Base-by-base conservation (phyloP, 2,888 invertebrate species). In the Cacoxenus indagator region DNA sequence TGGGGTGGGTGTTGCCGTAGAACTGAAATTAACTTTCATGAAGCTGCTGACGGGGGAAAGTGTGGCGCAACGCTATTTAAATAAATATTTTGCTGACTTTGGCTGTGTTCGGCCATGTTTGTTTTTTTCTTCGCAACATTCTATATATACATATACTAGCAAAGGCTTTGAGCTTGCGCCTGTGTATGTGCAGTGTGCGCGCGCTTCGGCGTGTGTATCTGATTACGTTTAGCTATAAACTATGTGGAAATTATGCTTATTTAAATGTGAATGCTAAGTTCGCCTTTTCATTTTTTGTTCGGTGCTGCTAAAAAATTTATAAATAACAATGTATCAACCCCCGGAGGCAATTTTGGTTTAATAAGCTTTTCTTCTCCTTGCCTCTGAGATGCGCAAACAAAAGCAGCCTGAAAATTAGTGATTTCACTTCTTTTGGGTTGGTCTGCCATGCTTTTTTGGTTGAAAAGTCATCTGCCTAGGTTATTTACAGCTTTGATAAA, bases 51-150 rank as follows among this genome's bases (percentile, higher is more conserved):
- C 17, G 8, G 8, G 51, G 22, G 19, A 22, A 62, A 55, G 57
- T 46, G 48, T 31, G 29, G 75, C 73, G n/a, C n/a, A n/a, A 82
- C 78, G 82, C 81, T 78, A 85, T 86, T 86, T 84, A 82, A 85
- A 86, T 85, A 86, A 83, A 86, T 84, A 84, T 84, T 84, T 77
- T 84, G 83, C 84, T 84, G 81, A 81, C 84, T 81, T 78, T 73
- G 75, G 75, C 70, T 37, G 24, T 61, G 26, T 31, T 22, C 55
- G 22, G 27, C 24, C 54, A 29, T 37, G n/a, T 37, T 37, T 29
- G 62, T 43, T 48, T 51, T 22, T 22, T 51, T 43, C n/a, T 43
- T 43, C 4, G 45, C 45, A 43, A 43, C 22, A 22, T 37, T 11
- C 59, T 55, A 31, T 17, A 22, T 45, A 17, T 64, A 26, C 19